Conservation (phyloP, 2,888 invertebrate genomes). For the Papilio elwesi region DNA sequence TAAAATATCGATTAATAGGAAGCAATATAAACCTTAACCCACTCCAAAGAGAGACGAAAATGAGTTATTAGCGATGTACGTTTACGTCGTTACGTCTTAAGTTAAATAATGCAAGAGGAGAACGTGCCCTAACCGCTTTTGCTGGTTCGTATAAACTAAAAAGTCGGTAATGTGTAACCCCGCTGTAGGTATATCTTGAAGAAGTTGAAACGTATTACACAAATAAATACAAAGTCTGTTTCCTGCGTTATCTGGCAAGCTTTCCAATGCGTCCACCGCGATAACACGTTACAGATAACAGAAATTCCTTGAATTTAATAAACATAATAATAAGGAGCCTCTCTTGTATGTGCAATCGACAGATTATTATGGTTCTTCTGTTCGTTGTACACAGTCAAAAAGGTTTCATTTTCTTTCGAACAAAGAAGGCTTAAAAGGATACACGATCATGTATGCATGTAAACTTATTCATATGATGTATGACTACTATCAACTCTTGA, state of each 20-base stretch:
- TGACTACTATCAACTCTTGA: background rate
- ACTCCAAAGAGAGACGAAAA: constrained; percentile 62
- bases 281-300: constrained; percentile 66
- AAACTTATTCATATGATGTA: constrained; percentile 4
- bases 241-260: constrained; percentile 47
- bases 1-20: constrained; percentile 53
- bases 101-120: constrained; percentile 71
- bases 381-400: constrained; percentile 10
- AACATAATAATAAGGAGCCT: constrained; percentile 56
- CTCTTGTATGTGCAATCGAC: constrained; percentile 44
- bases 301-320: constrained; percentile 60
- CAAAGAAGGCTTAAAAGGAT: constrained; percentile 20
- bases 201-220: constrained; percentile 26
- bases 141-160: constrained; percentile 70
- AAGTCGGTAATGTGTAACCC: constrained; percentile 44
- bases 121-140: constrained; percentile 81
- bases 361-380: constrained; percentile 19
- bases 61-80: constrained; percentile 49
- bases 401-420: constrained; percentile 9
- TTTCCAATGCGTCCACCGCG: constrained; percentile 54
- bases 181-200: constrained; percentile 24
- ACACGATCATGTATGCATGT: constrained; percentile 15
- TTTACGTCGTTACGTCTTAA: constrained; percentile 60
- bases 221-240: constrained; percentile 41
- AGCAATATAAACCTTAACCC: constrained; percentile 64